phyloP scores from a whole-genome alignment of 2,888 invertebrate species.

The Bimastos eiseni region DNA sequence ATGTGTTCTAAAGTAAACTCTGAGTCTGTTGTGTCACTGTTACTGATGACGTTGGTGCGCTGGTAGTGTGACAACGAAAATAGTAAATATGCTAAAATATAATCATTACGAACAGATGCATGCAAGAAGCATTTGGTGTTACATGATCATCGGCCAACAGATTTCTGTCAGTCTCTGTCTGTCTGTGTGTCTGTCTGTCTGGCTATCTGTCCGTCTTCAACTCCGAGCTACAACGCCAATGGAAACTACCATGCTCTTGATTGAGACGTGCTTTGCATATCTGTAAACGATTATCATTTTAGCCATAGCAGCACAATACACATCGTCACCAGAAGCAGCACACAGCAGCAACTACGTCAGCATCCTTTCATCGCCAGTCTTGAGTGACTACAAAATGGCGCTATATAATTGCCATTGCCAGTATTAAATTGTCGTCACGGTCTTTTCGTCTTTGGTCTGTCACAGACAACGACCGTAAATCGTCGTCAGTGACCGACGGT shows the following conservation, averaged over 20 bases:
- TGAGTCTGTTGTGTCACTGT: too few species aligned
- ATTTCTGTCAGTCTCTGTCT: too few species aligned
- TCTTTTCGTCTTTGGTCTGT: neutral
- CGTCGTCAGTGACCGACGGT: neutral
- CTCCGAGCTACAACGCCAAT: neutral
- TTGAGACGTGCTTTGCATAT: neutral
- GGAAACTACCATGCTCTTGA: neutral
- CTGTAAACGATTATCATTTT: neutral
- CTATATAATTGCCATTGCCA: neutral
- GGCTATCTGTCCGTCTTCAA: neutral
- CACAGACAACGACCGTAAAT: neutral
- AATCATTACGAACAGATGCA: too few species aligned
- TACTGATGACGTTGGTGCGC: too few species aligned
- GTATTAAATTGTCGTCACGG: neutral
- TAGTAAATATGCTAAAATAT: too few species aligned
- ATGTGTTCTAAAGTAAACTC: too few species aligned
- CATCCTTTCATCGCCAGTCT: neutral
- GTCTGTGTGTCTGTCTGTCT: too few species aligned
- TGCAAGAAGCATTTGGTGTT: too few species aligned
- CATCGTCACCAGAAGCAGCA: neutral
- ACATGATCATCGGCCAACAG: too few species aligned
- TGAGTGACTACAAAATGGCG: neutral
- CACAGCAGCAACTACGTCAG: neutral
- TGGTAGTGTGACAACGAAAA: too few species aligned
- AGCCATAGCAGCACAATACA: slow-evolving; percentile 2